These are phyloP conservation scores for Hippopotamus amphibius DNA, from an alignment of 2,113 vertebrate species.

Conservation along the genomic window DNA sequence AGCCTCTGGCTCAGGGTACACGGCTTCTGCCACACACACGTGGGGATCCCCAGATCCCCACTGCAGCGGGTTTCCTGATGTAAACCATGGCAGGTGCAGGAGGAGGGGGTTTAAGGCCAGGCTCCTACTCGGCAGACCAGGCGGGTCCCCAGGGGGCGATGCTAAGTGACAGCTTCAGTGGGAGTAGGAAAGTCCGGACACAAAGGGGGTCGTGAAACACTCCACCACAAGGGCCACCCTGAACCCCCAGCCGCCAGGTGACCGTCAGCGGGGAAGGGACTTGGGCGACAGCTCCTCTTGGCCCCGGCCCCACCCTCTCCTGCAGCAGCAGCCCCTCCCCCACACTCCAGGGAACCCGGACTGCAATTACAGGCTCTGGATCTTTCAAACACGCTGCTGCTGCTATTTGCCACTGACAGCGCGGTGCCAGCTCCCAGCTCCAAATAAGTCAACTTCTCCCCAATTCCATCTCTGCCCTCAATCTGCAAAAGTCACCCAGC, in stretches of 20 bases:
- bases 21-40: not conserved
- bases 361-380: fast-evolving
- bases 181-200: not conserved
- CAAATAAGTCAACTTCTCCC: not conserved
- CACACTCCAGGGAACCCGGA: not conserved
- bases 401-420: not conserved
- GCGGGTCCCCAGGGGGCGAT: fast-evolving
- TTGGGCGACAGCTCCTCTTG: fast-evolving
- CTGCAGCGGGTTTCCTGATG: fast-evolving
- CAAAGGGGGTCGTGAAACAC: fast-evolving
- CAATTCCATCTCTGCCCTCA: not conserved
- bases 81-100: not conserved
- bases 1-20: not conserved
- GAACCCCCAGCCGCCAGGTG: too few species aligned
- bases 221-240: not conserved
- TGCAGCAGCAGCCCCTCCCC: too few species aligned
- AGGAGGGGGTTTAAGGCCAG: not conserved
- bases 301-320: not conserved
- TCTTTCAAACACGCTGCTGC: not conserved
- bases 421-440: not conserved
- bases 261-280: not conserved
- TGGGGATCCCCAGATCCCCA: not conserved
- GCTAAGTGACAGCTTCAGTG: not conserved
- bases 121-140: not conserved
- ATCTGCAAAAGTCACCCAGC: not conserved